Base-by-base conservation (phyloP, 92 coral and sea anemone genomes). In the Meandrina meandrites region DNA sequence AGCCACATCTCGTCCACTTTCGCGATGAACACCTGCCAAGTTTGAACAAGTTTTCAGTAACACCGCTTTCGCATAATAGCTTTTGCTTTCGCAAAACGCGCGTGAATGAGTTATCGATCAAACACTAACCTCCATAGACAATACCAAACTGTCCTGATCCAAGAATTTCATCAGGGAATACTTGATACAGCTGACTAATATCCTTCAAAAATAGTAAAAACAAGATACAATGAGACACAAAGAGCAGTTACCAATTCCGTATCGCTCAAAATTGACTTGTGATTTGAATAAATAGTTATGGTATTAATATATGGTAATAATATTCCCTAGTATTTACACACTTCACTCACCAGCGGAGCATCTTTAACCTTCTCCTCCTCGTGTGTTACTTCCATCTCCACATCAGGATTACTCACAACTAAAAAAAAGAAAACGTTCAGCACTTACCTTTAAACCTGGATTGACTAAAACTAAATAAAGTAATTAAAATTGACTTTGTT, bases 61-160 rank as follows among this genome's bases (percentile, higher is more conserved):
- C 31, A 18, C 71, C 34, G 30, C 4, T 66, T 18, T 8, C 12
- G 71, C 32, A n/a, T 24, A n/a, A n/a, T n/a, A n/a, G n/a, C n/a
- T n/a, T n/a, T n/a, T n/a, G n/a, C 71, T 66, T 34, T 66, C 71
- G n/a, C 3, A 34, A 0, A 5, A 28, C 32, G 31, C 34, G 71
- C 71, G 32, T 66, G 32, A 66, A 0, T 66, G n/a, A n/a, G n/a
- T n/a, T n/a, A n/a, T n/a, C n/a, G n/a, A n/a, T n/a, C n/a, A n/a
- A n/a, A 42, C 51, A 72, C 85, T 85, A 78, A 94, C 99, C 99
- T 89, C 99, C 99, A 81, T 97, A 97, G 17, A 97, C 99, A 67
- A 97, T 95, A 31, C 99, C 99, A 92, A 97, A 97, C 84, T 97
- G 99, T 53, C 99, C 99, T 21, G 99, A 96, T 28, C 99, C 99